phyloP scores from a whole-genome alignment of 2,888 invertebrate genomes.

The Seira sanloemensis region DNA sequence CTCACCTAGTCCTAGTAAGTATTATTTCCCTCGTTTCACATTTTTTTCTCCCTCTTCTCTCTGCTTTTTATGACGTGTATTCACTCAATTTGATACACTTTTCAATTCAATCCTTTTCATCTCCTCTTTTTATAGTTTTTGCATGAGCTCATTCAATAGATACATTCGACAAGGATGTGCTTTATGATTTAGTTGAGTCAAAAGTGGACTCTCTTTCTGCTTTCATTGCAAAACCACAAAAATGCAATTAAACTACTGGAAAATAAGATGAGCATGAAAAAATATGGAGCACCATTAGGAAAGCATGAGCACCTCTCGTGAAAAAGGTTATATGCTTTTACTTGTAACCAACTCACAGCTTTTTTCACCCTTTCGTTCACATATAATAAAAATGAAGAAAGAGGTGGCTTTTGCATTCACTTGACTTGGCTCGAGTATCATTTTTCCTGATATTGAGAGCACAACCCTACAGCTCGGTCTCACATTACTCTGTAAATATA shows the following conservation, averaged over 20 bases:
- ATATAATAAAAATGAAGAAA: too few species aligned
- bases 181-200: not conserved
- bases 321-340: constrained; percentile 5
- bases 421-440: not conserved
- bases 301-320: constrained; percentile 5
- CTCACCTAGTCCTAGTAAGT: constrained; percentile 73
- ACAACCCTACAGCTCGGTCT: not conserved
- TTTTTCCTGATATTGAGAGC: not conserved
- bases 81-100: constrained; percentile 53
- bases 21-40: constrained; percentile 31
- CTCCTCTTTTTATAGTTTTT: not conserved
- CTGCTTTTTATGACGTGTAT: not conserved
- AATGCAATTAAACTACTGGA: constrained; percentile 43
- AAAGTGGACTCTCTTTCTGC: not conserved
- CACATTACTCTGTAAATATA: not conserved
- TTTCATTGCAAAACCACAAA: constrained; percentile 32
- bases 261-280: constrained; percentile 10
- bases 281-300: not conserved
- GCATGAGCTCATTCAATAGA: not conserved
- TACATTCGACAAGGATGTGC: not conserved
- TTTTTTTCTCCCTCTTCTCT: not conserved
- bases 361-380: constrained; percentile 16
- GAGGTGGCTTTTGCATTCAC: not conserved
- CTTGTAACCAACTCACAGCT: not conserved
- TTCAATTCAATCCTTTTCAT: constrained; percentile 14